Base-by-base conservation (phyloP, 1,140 invertebrate species). In the Euschistus heros region DNA sequence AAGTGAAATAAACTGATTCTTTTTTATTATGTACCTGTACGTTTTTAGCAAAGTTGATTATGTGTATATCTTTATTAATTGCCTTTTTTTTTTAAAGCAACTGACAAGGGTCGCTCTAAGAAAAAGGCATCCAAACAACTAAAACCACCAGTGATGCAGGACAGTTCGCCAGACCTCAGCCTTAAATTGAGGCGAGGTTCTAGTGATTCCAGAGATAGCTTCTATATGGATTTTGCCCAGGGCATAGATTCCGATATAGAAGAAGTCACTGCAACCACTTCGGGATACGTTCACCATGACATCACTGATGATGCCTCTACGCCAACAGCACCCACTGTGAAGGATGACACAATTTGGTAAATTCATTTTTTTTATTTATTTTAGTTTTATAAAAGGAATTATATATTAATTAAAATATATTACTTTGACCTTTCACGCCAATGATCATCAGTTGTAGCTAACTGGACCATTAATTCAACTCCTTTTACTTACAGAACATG, bases 171-270 rank as follows among this genome's bases (percentile, higher is more conserved):
- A 61, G 88, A 91, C 78, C 78, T 91, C 73, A 88, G 87, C 75
- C 80, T 91, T 62, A 87, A 89, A 76, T 76, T 91, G 70, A 81
- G 89, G 68, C 82, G 88, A 61, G 88, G 88, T 24, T 89, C 87
- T 26, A 89, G 86, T 72, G 88, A 90, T 77, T 91, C 89, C 10
- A 80, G 88, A 62, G 89, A 91, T 74, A 90, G 87, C 33, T 91
- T 89, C 74, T 91, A 91, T 73, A 89, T 91, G 88, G 88, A 90
- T 75, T 89, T 91, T 72, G 88, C 88, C 69, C 79, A 81, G 75
- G 89, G 89, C 26, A 91, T 91, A 71, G 88, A 91, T 75, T 91
- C 88, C 22, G 89, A 91, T 72, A 91, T 91, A 71, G 89, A 91
- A 73, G 87, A 90, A 75, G 86, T 89, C 70, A 84, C 85, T 57